These are phyloP conservation scores for Pseudachorutes palmiensis DNA, from an alignment of 1,140 invertebrate species.

Conservation along the genomic window DNA sequence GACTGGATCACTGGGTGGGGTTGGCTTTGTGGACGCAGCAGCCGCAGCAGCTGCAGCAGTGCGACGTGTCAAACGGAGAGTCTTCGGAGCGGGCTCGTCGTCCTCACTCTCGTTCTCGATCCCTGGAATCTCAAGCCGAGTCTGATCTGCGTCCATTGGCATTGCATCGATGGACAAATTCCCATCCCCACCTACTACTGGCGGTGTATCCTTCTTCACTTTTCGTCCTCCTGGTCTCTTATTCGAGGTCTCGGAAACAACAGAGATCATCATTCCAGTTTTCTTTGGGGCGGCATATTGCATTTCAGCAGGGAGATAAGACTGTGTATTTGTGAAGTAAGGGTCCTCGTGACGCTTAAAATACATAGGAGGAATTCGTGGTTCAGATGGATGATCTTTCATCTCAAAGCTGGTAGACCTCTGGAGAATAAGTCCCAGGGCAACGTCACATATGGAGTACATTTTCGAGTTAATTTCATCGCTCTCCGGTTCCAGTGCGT, in stretches of 20 bases:
- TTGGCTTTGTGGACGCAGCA: too few relatives aligned
- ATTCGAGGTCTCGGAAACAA: constrained; percentile 20
- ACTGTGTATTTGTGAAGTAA: constrained; percentile 54
- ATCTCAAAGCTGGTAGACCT: constrained; percentile 80
- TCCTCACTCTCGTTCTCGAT: constrained; percentile 17
- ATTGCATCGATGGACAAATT: constrained; percentile 37
- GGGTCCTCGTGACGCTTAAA: constrained; percentile 63
- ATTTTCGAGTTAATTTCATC: constrained; percentile 82
- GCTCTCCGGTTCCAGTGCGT: constrained; percentile 71
- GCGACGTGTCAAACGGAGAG: background rate
- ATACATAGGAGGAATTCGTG: constrained; percentile 75
- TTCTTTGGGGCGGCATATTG: constrained; percentile 37
- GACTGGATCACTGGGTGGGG: too few relatives aligned
- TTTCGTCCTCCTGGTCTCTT: constrained; percentile 24
- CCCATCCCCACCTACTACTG: constrained; percentile 38
- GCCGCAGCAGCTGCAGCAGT: too few relatives aligned
- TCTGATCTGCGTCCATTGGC: constrained; percentile 33
- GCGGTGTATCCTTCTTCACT: constrained; percentile 26
- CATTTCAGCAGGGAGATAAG: constrained; percentile 34
- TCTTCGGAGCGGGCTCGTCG: background rate
- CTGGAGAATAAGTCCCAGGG: constrained; percentile 75
- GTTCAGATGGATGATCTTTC: constrained; percentile 77
- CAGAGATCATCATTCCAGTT: constrained; percentile 36
- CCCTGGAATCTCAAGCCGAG: constrained; percentile 33
- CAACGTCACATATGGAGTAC: constrained; percentile 90